These are phyloP conservation scores for Monoplex corrugatus DNA, from an alignment of 2,888 invertebrate genomes.

Conservation along the genomic window DNA sequence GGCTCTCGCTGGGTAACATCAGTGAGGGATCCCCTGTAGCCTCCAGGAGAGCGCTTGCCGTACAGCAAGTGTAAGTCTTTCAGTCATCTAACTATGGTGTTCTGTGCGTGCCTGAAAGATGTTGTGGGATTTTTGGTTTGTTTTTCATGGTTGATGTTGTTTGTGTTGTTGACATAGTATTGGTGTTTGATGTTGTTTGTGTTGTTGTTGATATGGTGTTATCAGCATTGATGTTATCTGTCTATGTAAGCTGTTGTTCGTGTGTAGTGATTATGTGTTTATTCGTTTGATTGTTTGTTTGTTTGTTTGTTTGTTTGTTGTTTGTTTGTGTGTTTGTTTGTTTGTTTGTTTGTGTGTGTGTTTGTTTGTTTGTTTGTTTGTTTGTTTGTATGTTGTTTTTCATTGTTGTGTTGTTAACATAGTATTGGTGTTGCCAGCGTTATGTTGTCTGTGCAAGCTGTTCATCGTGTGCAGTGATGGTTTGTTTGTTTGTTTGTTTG, in stretches of 20 bases:
- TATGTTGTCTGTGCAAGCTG: no score
- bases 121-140: neutral
- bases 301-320: neutral
- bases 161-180: neutral
- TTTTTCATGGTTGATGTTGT: neutral
- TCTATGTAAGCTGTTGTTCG: neutral
- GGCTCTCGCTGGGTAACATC: constrained; percentile 84
- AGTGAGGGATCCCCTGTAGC: constrained; percentile 98
- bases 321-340: neutral
- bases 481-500: no score
- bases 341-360: neutral
- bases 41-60: constrained; percentile 87
- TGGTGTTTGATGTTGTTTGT: neutral
- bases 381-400: neutral
- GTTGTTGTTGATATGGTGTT: neutral
- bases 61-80: constrained; percentile 86
- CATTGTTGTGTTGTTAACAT: no score
- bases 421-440: no score
- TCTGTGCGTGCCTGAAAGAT: no score
- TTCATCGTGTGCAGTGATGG: no score
- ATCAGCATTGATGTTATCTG: neutral
- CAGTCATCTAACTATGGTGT: no score
- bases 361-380: neutral
- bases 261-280: neutral
- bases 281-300: no score